Conservation (phyloP, 2,888 invertebrate genomes). For the Drosophila rubida region DNA sequence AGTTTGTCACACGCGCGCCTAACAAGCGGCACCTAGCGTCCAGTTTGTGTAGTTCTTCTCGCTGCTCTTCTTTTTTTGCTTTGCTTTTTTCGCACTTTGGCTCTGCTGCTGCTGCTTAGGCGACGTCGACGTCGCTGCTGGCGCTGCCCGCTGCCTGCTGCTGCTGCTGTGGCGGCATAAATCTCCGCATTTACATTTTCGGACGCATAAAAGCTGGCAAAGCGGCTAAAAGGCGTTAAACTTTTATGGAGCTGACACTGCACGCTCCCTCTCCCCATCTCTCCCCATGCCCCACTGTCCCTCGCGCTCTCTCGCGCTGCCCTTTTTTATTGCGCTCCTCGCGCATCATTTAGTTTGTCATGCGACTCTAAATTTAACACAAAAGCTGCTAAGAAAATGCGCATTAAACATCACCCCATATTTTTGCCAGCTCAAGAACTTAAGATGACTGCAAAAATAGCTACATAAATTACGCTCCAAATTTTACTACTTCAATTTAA, state of each 20-base stretch:
- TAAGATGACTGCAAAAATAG: no score
- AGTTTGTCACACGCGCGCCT: conserved; percentile 73
- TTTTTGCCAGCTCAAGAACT: no score
- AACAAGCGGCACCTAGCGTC: conserved; percentile 49
- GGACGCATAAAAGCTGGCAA: conserved; percentile 74
- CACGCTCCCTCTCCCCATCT: neutral
- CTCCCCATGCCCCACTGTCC: neutral
- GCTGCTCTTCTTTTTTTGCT: conserved; percentile 16
- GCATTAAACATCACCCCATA: no score
- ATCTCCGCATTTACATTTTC: conserved; percentile 68
- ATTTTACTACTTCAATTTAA: no score
- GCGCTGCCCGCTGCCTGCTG: neutral
- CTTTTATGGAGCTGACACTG: conserved; percentile 25
- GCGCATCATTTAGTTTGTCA: conserved; percentile 1
- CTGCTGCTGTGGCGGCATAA: conserved; percentile 41
- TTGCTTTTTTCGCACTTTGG: conserved; percentile 65
- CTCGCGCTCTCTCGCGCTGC: neutral
- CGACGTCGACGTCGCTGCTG: conserved; percentile 27
- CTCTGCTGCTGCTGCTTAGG: conserved; percentile 33
- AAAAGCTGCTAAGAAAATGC: neutral
- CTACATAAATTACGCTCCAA: no score
- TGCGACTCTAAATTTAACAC: neutral
- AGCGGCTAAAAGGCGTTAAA: conserved; percentile 55
- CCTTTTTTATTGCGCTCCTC: neutral
- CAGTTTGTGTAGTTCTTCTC: conserved; percentile 26